Conservation (phyloP, 2,113 vertebrate genomes). For the Takifugu bimaculatus region DNA sequence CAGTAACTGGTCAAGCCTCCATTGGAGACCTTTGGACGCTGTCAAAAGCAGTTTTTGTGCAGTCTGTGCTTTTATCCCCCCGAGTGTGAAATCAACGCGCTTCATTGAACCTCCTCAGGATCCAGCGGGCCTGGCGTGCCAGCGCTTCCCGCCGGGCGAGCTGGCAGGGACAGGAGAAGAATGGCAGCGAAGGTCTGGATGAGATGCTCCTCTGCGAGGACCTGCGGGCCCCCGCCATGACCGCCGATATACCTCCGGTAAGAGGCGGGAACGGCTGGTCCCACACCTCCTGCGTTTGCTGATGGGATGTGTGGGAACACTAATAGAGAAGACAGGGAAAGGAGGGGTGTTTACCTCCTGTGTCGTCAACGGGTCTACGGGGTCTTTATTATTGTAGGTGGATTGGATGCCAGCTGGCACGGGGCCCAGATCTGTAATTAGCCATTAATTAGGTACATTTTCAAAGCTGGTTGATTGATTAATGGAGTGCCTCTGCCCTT, state of each 20-base stretch:
- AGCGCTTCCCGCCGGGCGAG: constrained; percentile 44
- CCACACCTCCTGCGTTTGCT: background rate
- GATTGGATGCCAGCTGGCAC: constrained; percentile 58
- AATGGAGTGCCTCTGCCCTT: constrained; percentile 72
- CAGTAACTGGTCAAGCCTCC: no score
- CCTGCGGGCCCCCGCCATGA: constrained; percentile 38
- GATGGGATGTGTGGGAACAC: constrained; percentile 22
- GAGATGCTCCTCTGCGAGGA: constrained; percentile 27
- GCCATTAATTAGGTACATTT: constrained; percentile 71
- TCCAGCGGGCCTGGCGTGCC: constrained; percentile 72
- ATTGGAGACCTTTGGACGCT: no score
- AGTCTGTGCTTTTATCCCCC: background rate
- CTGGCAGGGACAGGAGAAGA: constrained; percentile 32
- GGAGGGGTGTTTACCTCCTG: constrained; percentile 60
- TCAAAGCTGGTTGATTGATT: constrained; percentile 74
- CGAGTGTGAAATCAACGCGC: background rate
- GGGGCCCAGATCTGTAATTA: constrained; percentile 67
- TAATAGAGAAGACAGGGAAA: constrained; percentile 38
- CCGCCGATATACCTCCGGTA: constrained; percentile 52
- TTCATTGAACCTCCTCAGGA: constrained; percentile 47
- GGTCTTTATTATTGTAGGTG: constrained; percentile 49
- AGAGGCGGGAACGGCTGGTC: constrained; percentile 28
- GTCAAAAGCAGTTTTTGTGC: background rate
- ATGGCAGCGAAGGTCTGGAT: constrained; percentile 2
- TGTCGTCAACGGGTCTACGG: constrained; percentile 55